phyloP scores from a whole-genome alignment of 2,113 vertebrate species.

The Cololabis saira region DNA sequence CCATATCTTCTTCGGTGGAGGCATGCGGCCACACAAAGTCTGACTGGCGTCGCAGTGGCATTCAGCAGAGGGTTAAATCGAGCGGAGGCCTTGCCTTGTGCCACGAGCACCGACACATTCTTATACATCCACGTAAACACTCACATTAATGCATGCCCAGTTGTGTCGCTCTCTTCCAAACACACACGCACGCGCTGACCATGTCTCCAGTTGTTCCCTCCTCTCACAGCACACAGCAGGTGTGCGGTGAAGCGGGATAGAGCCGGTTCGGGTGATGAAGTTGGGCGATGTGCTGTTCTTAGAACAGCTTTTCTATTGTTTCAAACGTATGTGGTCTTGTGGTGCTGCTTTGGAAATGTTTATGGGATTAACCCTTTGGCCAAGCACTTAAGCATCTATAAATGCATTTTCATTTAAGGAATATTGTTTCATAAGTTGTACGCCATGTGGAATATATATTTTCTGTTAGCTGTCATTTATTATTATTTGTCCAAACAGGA shows the following conservation, averaged over 20 bases:
- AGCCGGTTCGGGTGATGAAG: constrained; percentile 27
- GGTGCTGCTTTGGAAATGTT: constrained; percentile 61
- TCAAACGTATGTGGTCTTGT: constrained; percentile 44
- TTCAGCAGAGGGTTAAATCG: constrained; percentile 76
- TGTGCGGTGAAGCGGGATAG: constrained; percentile 63
- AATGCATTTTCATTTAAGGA: constrained; percentile 18
- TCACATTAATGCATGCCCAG: constrained; percentile 41
- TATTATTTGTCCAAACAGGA: constrained; percentile 4
- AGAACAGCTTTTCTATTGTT: constrained; percentile 81
- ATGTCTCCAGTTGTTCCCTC: constrained; percentile 78
- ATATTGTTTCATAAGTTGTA: constrained; percentile 8
- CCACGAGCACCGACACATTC: constrained; percentile 61
- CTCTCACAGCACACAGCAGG: constrained; percentile 79
- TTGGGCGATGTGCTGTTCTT: constrained; percentile 30
- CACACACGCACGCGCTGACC: constrained; percentile 34
- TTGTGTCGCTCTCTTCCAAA: constrained; percentile 46
- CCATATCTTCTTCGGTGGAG: constrained; percentile 77
- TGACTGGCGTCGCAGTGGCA: constrained; percentile 80
- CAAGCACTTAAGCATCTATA: constrained; percentile 24
- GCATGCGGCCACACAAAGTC: constrained; percentile 80
- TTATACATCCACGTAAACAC: constrained; percentile 46
- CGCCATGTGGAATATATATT: constrained; percentile 6
- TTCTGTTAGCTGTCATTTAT: constrained; percentile 6
- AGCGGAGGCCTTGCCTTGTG: constrained; percentile 67
- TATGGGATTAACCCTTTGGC: constrained; percentile 52